Percentiles rank a stretch among this genome's conserved stretches.
Conservation (phyloP, 2,888 invertebrate species). For the Chrysomela aeneicollis region DNA sequence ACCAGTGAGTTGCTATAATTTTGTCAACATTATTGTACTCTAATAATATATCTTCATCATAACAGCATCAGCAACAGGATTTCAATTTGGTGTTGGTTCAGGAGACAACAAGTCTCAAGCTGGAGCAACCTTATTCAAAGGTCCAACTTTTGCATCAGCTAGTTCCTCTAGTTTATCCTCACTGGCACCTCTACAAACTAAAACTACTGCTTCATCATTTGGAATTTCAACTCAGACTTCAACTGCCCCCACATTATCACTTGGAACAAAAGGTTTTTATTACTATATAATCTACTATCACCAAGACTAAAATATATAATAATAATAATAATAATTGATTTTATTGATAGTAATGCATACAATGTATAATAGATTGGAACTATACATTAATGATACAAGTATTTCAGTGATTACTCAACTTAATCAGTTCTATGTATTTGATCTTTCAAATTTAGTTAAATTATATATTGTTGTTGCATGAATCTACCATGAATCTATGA, state of each 20-base stretch:
- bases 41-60: constrained; percentile 26
- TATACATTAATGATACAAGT: too few species aligned
- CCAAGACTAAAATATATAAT: too few species aligned
- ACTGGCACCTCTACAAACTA: constrained; percentile 37
- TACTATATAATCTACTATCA: too few species aligned
- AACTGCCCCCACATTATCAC: constrained; percentile 52
- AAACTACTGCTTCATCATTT: constrained; percentile 36
- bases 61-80: constrained; percentile 33
- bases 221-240: constrained; percentile 57
- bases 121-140: constrained; percentile 31
- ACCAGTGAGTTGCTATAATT: constrained; percentile 30
- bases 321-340: too few species aligned
- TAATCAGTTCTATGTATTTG: too few species aligned
- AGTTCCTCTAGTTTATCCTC: constrained; percentile 32
- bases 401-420: too few species aligned
- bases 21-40: not conserved
- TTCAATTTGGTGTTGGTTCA: constrained; percentile 40
- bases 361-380: too few species aligned
- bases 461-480: too few species aligned
- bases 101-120: constrained; percentile 41
- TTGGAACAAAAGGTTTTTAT: constrained; percentile 23
- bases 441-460: too few species aligned
- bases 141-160: constrained; percentile 1
- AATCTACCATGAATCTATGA: too few species aligned
- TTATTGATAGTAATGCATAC: too few species aligned